Conservation (phyloP, 1,140 invertebrate species). For the Delia radicum region DNA sequence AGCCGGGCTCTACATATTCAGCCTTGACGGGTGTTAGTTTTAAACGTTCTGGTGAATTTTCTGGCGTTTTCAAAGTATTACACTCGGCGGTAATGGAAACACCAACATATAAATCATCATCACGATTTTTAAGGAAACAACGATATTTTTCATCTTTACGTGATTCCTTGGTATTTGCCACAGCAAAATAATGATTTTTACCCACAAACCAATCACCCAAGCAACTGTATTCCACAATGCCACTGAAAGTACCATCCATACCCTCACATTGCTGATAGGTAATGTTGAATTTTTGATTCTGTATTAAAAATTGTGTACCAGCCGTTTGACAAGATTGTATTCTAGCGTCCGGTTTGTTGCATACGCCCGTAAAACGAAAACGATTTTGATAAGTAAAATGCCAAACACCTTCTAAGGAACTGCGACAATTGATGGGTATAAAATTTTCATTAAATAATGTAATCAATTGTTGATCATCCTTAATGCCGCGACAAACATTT, state of each 20-base stretch:
- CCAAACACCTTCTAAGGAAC: constrained; percentile 92
- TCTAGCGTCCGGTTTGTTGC: constrained; percentile 80
- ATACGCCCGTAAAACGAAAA: constrained; percentile 89
- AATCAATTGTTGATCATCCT: constrained; percentile 75
- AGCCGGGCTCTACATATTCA: constrained; percentile 86
- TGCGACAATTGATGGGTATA: constrained; percentile 87
- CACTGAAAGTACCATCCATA: constrained; percentile 80
- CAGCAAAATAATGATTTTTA: constrained; percentile 93
- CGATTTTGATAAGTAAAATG: constrained; percentile 91
- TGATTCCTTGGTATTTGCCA: constrained; percentile 92
- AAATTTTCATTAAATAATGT: constrained; percentile 90
- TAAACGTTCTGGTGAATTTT: constrained; percentile 89
- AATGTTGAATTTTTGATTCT: constrained; percentile 96
- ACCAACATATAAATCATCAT: constrained; percentile 87
- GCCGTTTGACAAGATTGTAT: constrained; percentile 94
- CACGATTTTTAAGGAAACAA: constrained; percentile 91
- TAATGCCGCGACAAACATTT: constrained; percentile 73
- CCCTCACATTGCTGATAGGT: constrained; percentile 87
- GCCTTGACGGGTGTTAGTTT: constrained; percentile 79
- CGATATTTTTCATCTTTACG: constrained; percentile 90
- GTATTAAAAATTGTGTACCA: constrained; percentile 92
- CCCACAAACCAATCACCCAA: constrained; percentile 93
- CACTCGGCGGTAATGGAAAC: constrained; percentile 92
- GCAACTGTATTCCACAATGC: constrained; percentile 90
- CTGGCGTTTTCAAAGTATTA: constrained; percentile 87